Evolutionary conservation across 2,888 invertebrate genomes (phyloP).

Genomic region (Dicycla oo): DNA sequence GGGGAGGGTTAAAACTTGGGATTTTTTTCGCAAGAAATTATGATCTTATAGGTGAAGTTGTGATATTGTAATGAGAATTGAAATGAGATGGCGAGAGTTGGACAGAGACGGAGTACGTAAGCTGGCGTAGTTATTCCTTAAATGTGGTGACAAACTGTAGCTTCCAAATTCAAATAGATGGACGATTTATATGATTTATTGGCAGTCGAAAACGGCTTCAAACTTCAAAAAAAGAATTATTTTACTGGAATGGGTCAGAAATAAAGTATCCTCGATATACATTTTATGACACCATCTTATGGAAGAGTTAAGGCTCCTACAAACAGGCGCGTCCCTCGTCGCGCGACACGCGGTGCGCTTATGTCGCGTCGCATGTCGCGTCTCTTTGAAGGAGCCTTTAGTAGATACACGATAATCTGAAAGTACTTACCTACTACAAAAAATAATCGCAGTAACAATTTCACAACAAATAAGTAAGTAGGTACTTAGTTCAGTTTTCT

Average conservation of each 20-base stretch:
- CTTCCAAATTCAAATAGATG: constrained; percentile 1
- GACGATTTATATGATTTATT: background rate
- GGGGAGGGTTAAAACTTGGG: constrained; percentile 64
- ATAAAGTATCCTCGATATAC: background rate
- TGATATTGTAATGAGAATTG: constrained; percentile 68
- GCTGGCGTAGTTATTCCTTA: background rate
- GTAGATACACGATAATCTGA: background rate
- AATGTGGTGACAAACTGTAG: background rate
- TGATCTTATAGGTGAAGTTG: constrained; percentile 73
- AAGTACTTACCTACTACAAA: background rate
- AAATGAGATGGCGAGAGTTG: constrained; percentile 45
- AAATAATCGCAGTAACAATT: too few species aligned
- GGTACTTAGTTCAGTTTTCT: too few species aligned
- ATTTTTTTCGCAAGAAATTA: constrained; percentile 69
- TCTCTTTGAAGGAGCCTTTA: too few species aligned
- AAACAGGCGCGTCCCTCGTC: too few species aligned
- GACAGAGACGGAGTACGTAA: constrained; percentile 21
- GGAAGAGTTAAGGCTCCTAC: too few species aligned
- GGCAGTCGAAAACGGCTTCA: background rate
- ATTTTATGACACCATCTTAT: background rate
- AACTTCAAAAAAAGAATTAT: background rate
- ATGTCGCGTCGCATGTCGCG: too few species aligned
- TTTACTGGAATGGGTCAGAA: background rate
- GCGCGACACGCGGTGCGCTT: too few species aligned
- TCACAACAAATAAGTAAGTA: too few species aligned